Evolutionary conservation across 2,113 vertebrate genomes (phyloP).

Genomic region (Gymnogyps californianus): DNA sequence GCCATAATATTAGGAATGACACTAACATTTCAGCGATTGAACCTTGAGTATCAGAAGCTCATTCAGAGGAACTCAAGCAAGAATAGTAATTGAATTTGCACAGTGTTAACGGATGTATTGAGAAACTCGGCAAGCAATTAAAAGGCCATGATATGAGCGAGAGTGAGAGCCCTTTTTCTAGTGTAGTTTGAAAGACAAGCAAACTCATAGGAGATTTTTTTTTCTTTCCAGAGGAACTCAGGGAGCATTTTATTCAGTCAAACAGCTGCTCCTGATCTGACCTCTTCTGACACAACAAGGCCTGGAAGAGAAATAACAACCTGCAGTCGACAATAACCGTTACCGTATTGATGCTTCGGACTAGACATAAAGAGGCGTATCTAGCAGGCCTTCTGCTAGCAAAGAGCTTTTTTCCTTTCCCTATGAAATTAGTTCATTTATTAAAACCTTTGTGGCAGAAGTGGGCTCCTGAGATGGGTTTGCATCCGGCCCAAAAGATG

Average conservation of each 20-base stretch:
- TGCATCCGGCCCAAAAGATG: not conserved
- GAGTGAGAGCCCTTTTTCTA: not conserved
- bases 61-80: not conserved
- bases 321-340: not conserved
- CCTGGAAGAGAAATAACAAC: not conserved
- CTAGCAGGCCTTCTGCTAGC: not conserved
- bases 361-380: rapidly evolving
- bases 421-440: not conserved
- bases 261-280: not conserved
- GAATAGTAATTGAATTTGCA: not conserved
- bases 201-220: not conserved
- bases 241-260: not conserved
- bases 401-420: not conserved
- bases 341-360: rapidly evolving
- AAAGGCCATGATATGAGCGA: not conserved
- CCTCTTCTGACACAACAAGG: not conserved
- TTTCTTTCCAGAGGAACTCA: not conserved
- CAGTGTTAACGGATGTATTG: not conserved
- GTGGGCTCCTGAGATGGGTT: not conserved
- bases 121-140: not conserved
- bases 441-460: not conserved
- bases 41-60: not conserved
- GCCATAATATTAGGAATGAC: not conserved
- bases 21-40: not conserved
- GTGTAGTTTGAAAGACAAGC: not conserved